Evolutionary conservation across 30 jellyfish, hydroid and myxozoan species (phyloP), one percentile per base, ranked within the genome.

Genomic region (Catostylus mosaicus): DNA sequence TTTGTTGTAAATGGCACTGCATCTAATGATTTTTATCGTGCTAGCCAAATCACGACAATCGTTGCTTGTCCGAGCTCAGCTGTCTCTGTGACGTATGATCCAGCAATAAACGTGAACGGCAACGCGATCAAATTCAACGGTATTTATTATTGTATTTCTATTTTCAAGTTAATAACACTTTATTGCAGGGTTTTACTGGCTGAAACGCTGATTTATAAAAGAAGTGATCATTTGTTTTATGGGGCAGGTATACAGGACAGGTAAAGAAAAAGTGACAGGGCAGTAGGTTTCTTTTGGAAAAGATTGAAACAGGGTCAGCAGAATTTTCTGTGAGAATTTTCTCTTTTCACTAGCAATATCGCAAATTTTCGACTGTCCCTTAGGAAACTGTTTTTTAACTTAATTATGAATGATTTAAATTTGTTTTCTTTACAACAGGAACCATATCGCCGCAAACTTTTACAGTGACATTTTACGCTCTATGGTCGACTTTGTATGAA

Each of bases 1-100:
- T 78, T 62, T 47, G 24, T 31, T 27, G 82, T 47, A n/a, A 78
- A 26, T 19, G 89, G 81, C 37, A 78, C 89, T 1, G 89, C 89
- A 8, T 20, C 74, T 0, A 78, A 78, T 31, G 62, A 61, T 22
- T 64, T 36, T 12, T 78, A 33, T 31, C 73, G 38, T 50, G 63
- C 82, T 12, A 62, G 52, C 35, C n/a, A 20, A 27, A 33, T 16
- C 16, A 27, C 27, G 34, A 66, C 60, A 30, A 30, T 78, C 26
- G 72, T 78, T 29, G 82, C 89, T 2, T 78, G 89, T 31, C 82
- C 81, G 0, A 63, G 35, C 30, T 36, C 89, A 36, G 29, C 74
- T 19, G 82, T 78, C 8, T 7, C 82, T 27, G 82, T 78, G 8
- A 32, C 89, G 29, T 78, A 78, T 23, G 51, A 38, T 24, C 74